These are phyloP conservation scores for Dastarcus helophoroides DNA, from an alignment of 2,888 invertebrate genomes.

Conservation along the genomic window DNA sequence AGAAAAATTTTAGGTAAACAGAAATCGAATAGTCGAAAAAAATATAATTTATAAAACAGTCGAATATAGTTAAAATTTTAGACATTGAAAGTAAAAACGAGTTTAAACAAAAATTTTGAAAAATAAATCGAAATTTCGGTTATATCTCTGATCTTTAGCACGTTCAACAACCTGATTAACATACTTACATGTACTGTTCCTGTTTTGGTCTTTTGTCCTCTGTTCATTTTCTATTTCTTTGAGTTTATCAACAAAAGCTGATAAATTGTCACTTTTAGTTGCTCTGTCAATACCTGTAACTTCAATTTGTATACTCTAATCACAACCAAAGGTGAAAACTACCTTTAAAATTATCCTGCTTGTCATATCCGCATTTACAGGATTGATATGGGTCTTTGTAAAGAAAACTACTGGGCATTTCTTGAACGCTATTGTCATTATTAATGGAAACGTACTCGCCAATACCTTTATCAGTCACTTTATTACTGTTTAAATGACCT, in stretches of 20 bases:
- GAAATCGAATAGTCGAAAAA: too few relatives aligned
- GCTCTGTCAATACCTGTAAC: background rate
- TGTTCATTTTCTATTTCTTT: conserved; percentile 1
- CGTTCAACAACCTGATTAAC: too few relatives aligned
- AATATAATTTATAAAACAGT: too few relatives aligned
- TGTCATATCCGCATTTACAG: conserved; percentile 22
- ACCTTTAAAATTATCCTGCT: background rate
- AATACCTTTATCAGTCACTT: conserved; percentile 4
- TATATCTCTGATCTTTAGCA: too few relatives aligned
- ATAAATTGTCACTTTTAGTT: background rate
- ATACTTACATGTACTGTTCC: background rate
- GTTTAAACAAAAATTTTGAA: too few relatives aligned
- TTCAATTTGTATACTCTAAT: background rate
- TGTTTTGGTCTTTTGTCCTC: background rate
- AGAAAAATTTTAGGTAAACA: too few relatives aligned
- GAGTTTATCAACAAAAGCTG: background rate
- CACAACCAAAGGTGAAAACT: background rate
- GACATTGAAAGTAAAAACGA: too few relatives aligned
- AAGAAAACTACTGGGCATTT: conserved; percentile 22
- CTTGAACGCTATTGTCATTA: conserved; percentile 4
- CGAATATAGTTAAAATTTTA: too few relatives aligned
- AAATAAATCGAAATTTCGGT: too few relatives aligned
- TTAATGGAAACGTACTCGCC: conserved; percentile 5
- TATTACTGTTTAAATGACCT: background rate
- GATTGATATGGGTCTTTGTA: conserved; percentile 27